Evolutionary conservation across 2,888 invertebrate species (phyloP).

Genomic region (Steromphala cineraria): DNA sequence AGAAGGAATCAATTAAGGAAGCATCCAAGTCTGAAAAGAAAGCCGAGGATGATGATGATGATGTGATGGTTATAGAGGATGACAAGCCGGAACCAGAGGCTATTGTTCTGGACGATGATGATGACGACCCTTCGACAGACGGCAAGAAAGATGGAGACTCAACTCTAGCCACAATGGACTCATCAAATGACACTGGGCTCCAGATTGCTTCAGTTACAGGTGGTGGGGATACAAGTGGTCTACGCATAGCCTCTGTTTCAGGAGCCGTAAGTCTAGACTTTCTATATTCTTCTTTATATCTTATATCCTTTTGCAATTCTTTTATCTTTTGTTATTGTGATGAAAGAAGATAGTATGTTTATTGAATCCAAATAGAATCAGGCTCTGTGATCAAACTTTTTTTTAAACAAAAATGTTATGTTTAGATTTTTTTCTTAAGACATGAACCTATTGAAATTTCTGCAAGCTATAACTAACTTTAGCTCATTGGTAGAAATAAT

Average conservation of each 20-base stretch:
- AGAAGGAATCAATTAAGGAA: background rate
- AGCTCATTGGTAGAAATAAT: no score
- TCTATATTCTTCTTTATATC: background rate
- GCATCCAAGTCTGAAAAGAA: background rate
- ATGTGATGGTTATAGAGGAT: conserved; percentile 22
- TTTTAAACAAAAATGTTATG: no score
- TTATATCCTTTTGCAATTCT: background rate
- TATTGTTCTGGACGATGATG: conserved; percentile 25
- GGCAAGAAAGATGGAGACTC: conserved; percentile 17
- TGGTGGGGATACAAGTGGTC: conserved; percentile 29
- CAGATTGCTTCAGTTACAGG: conserved; percentile 53
- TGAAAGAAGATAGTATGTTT: no score
- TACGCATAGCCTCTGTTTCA: background rate
- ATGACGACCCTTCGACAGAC: conserved; percentile 7
- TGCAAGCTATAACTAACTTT: no score
- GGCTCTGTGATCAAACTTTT: no score
- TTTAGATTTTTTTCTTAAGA: no score
- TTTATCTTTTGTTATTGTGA: background rate
- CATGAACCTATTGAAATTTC: no score
- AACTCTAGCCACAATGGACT: background rate
- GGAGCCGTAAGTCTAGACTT: background rate
- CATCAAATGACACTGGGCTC: conserved; percentile 42
- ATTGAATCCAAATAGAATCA: no score
- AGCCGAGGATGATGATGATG: conserved; percentile 11
- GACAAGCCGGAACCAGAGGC: conserved; percentile 14